phyloP scores from a whole-genome alignment of 2,888 invertebrate genomes.

The Sympetrum striolatum region DNA sequence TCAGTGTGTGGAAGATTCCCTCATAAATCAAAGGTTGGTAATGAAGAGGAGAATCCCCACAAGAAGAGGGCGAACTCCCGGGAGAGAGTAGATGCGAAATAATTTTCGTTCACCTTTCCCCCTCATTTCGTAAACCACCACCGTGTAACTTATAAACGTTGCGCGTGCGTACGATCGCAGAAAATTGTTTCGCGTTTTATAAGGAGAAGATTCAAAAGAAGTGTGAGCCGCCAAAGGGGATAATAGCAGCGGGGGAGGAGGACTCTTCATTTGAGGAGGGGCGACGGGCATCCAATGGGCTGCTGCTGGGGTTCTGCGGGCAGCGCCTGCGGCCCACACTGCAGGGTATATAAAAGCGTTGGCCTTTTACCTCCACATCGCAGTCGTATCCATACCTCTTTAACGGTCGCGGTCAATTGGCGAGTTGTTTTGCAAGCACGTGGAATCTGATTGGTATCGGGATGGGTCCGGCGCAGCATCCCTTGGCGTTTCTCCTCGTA shows the following conservation, averaged over 20 bases:
- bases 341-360: slow-evolving; percentile 22
- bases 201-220: neutral
- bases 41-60: no score
- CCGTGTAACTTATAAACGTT: neutral
- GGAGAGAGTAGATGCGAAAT: neutral
- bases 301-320: neutral
- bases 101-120: neutral
- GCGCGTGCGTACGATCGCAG: neutral
- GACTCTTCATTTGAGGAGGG: neutral
- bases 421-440: neutral
- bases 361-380: neutral
- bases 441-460: neutral
- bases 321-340: neutral
- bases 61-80: no score
- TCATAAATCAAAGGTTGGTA: no score
- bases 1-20: no score
- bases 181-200: neutral
- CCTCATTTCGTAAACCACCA: neutral
- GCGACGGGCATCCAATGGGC: slow-evolving; percentile 27
- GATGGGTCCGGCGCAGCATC: neutral
- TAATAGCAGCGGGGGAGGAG: neutral
- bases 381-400: slow-evolving; percentile 17
- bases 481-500: neutral
- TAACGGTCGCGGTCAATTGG: neutral
- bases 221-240: neutral